phyloP scores from a whole-genome alignment of 1,140 invertebrate genomes.

The Linepithema humile region DNA sequence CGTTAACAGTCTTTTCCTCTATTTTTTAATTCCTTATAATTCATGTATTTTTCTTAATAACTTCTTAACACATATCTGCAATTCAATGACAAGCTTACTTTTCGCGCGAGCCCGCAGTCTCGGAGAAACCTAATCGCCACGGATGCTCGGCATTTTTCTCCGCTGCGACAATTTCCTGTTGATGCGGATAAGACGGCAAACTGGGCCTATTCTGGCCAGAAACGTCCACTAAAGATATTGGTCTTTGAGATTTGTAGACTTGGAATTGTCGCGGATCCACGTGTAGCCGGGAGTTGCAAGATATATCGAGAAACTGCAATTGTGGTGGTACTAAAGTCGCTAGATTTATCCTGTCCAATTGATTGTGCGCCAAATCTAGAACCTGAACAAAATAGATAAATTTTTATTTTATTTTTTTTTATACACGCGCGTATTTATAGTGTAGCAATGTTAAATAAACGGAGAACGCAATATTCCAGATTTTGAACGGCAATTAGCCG shows the following conservation, averaged over 20 bases:
- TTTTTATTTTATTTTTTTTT: not conserved
- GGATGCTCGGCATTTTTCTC: constrained; percentile 86
- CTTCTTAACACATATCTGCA: not conserved
- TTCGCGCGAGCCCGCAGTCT: constrained; percentile 90
- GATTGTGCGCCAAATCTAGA: constrained; percentile 93
- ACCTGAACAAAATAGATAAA: constrained; percentile 82
- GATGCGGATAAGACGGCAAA: constrained; percentile 87
- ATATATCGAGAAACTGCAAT: constrained; percentile 93
- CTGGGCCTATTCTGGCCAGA: constrained; percentile 90
- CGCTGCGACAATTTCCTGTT: constrained; percentile 86
- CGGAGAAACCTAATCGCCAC: constrained; percentile 93
- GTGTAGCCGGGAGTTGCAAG: constrained; percentile 91
- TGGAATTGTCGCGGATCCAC: constrained; percentile 93
- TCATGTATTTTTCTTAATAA: not conserved
- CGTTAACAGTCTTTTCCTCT: not conserved
- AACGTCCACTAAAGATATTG: constrained; percentile 92
- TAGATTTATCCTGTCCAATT: constrained; percentile 91
- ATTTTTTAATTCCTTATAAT: not conserved
- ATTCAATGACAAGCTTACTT: constrained; percentile 76
- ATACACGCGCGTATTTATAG: not conserved
- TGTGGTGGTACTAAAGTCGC: constrained; percentile 91
- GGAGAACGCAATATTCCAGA: not conserved
- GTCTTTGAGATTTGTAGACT: constrained; percentile 90
- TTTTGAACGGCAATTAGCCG: not conserved
- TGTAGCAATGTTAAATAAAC: not conserved